Percentiles rank a stretch among this genome's conserved stretches.
Conservation (phyloP, 2,113 vertebrate species). For the Marmota monax region DNA sequence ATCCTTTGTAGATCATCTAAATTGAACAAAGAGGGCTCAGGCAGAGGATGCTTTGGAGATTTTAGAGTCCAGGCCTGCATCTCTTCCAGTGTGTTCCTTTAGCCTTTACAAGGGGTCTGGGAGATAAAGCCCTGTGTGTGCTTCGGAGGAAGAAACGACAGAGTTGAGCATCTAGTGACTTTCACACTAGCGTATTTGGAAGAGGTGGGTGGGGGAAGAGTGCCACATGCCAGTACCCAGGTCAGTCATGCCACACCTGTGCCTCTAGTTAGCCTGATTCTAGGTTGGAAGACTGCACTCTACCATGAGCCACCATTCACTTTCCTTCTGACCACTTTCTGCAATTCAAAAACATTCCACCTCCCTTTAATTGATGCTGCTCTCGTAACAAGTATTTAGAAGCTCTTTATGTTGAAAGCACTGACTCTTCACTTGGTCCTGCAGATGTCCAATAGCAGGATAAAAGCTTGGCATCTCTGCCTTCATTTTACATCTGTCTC, state of each 20-base stretch:
- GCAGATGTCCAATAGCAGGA: not conserved
- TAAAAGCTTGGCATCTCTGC: not conserved
- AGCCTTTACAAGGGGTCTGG: not conserved
- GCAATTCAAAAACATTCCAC: not conserved
- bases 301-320: not conserved
- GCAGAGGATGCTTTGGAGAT: not conserved
- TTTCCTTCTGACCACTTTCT: not conserved
- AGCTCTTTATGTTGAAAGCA: not conserved
- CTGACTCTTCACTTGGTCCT: not conserved
- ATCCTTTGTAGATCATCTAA: not conserved
- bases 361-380: not conserved
- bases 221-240: not conserved
- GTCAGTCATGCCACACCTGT: not conserved
- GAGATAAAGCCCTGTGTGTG: not conserved
- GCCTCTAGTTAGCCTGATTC: not conserved
- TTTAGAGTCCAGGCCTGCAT: not conserved
- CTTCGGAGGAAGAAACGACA: not conserved
- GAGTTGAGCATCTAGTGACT: not conserved
- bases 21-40: not conserved
- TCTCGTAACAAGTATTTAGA: not conserved
- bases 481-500: not conserved
- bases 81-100: not conserved
- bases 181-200: not conserved
- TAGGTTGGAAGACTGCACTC: not conserved
- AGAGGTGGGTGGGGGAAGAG: not conserved